Evolutionary conservation across 2,888 invertebrate genomes (phyloP).

Genomic region (Polydrusus pterygomalis): DNA sequence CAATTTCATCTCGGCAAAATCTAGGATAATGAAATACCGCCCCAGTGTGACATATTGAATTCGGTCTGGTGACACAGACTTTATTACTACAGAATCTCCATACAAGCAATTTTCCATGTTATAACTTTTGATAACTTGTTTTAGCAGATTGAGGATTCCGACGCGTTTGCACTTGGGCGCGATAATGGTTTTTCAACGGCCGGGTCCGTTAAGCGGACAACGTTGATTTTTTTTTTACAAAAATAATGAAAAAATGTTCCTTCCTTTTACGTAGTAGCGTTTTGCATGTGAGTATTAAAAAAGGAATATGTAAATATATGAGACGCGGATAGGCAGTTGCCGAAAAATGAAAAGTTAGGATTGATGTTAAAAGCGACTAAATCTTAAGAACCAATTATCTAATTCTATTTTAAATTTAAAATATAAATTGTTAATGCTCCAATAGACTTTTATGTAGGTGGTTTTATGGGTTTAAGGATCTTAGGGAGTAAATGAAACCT

Average conservation of each 20-base stretch:
- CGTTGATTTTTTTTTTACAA: not conserved
- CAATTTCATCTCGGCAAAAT: conserved; percentile 7
- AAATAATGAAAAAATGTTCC: not conserved
- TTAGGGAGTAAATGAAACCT: no score
- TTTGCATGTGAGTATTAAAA: no score
- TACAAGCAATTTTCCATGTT: conserved; percentile 50
- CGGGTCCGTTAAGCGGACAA: not conserved
- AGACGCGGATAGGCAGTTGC: no score
- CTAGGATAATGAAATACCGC: conserved; percentile 45
- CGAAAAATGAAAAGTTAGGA: no score
- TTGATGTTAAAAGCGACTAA: no score
- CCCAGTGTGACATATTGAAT: conserved; percentile 52
- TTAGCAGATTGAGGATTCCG: conserved; percentile 7
- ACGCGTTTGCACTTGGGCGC: conserved; percentile 14
- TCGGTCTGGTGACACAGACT: conserved; percentile 41
- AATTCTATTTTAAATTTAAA: no score
- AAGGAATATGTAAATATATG: no score
- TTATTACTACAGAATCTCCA: conserved; percentile 50
- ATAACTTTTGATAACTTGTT: conserved; percentile 43
- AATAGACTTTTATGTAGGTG: no score
- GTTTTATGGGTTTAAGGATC: no score
- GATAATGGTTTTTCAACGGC: conserved; percentile 13
- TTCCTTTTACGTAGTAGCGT: no score
- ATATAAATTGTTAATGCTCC: no score
- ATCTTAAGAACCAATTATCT: no score